Conservation (phyloP, 2,888 invertebrate genomes). For the Endotricha flammealis region DNA sequence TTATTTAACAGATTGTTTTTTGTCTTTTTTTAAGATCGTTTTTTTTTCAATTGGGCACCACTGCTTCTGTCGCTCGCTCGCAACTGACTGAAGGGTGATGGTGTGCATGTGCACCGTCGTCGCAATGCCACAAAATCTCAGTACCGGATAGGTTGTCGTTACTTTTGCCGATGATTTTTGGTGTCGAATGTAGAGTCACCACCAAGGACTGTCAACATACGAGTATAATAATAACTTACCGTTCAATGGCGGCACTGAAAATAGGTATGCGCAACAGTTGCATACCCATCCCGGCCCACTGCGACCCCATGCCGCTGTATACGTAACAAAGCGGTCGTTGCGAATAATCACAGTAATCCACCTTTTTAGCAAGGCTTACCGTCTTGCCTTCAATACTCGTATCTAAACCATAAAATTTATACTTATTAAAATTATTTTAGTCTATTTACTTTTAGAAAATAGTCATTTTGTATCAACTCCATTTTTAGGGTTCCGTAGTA, state of each 20-base stretch:
- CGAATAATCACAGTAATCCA: slow-evolving; percentile 40
- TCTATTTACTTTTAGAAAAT: neutral
- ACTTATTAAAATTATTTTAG: slow-evolving; percentile 1
- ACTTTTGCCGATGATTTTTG: too few species aligned
- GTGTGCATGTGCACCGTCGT: too few species aligned
- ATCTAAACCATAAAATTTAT: slow-evolving; percentile 29
- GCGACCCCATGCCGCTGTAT: slow-evolving; percentile 86
- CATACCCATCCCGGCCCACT: slow-evolving; percentile 83
- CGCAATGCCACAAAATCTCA: too few species aligned
- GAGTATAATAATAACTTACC: too few species aligned
- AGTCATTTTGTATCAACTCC: neutral
- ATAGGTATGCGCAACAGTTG: slow-evolving; percentile 80
- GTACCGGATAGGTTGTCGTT: too few species aligned
- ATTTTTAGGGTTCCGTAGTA: neutral
- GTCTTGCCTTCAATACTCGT: slow-evolving; percentile 38
- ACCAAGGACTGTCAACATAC: too few species aligned
- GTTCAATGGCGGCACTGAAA: slow-evolving; percentile 76
- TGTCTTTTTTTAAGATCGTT: too few species aligned
- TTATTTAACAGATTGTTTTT: too few species aligned
- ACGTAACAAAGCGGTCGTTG: slow-evolving; percentile 81
- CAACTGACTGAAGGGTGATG: too few species aligned
- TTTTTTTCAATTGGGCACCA: too few species aligned
- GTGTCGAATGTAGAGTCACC: neutral
- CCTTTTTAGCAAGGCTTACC: slow-evolving; percentile 34
- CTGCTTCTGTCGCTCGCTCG: too few species aligned